Evolutionary conservation across 2,113 vertebrate species (phyloP).

Genomic region (Thermophis baileyi): DNA sequence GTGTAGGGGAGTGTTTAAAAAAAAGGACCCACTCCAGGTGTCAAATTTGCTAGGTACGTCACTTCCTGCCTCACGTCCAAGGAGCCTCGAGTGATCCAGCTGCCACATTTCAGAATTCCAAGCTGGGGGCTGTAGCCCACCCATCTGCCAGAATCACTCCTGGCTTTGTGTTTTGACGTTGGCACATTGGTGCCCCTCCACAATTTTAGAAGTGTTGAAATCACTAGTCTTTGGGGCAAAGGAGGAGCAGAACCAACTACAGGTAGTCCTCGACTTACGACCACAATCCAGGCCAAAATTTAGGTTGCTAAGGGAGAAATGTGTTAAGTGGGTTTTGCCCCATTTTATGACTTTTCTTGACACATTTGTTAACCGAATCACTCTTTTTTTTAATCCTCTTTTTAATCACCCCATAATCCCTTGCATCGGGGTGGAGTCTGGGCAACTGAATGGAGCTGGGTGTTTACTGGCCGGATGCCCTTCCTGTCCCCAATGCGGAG

Average conservation of each 20-base stretch:
- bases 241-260: neutral
- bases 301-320: fast-evolving
- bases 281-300: neutral
- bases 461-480: too few species aligned
- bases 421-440: too few species aligned
- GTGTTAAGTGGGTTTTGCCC: too few species aligned
- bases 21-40: neutral
- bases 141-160: neutral
- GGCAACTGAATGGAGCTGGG: too few species aligned
- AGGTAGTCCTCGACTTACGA: neutral
- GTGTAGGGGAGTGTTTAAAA: neutral
- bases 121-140: too few species aligned
- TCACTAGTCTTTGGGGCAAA: neutral
- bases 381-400: too few species aligned
- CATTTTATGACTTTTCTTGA: too few species aligned
- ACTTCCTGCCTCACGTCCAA: neutral
- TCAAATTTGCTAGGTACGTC: neutral
- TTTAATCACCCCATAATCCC: too few species aligned
- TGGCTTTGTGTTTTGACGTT: neutral
- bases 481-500: too few species aligned
- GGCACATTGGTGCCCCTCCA: neutral
- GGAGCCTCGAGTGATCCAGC: neutral
- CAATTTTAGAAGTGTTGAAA: neutral
- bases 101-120: neutral
- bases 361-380: too few species aligned